Evolutionary conservation across 2,888 invertebrate genomes (phyloP).

Genomic region (Notodromas monacha): DNA sequence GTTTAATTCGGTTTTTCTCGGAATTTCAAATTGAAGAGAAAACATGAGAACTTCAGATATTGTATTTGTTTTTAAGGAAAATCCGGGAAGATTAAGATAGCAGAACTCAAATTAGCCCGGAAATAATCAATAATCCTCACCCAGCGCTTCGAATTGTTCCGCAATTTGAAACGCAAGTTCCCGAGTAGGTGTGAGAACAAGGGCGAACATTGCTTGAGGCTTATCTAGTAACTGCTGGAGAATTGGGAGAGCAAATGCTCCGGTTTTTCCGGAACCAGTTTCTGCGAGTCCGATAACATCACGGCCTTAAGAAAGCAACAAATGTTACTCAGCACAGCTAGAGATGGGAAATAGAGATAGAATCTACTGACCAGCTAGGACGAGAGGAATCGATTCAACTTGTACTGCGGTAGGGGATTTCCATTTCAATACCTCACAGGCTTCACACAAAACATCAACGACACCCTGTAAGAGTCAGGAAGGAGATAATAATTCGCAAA

Average conservation of each 20-base stretch:
- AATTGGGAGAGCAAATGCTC: conserved; percentile 84
- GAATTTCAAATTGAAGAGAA: too few relatives aligned
- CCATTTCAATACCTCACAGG: conserved; percentile 77
- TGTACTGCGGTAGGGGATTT: conserved; percentile 77
- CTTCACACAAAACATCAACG: conserved; percentile 56
- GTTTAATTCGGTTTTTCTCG: too few relatives aligned
- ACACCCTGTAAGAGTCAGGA: too few relatives aligned
- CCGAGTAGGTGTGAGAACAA: conserved; percentile 77
- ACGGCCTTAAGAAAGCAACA: conserved; percentile 27
- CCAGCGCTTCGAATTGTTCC: conserved; percentile 89
- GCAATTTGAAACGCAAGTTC: conserved; percentile 93
- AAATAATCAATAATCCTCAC: conserved; percentile 19
- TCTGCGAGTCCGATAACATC: conserved; percentile 43
- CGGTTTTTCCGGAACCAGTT: conserved; percentile 84
- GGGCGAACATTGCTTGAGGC: conserved; percentile 72
- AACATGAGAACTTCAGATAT: too few relatives aligned
- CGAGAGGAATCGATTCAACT: conserved; percentile 62
- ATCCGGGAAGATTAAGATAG: too few relatives aligned
- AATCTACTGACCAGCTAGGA: conserved; percentile 35
- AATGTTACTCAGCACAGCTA: background rate
- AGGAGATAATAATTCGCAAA: too few relatives aligned
- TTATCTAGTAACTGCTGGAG: conserved; percentile 57
- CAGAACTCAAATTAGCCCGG: too few relatives aligned
- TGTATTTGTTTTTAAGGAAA: too few relatives aligned
- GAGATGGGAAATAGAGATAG: too few relatives aligned